Evolutionary conservation across 2,888 invertebrate genomes (phyloP).

Genomic region (Hyles lineata): DNA sequence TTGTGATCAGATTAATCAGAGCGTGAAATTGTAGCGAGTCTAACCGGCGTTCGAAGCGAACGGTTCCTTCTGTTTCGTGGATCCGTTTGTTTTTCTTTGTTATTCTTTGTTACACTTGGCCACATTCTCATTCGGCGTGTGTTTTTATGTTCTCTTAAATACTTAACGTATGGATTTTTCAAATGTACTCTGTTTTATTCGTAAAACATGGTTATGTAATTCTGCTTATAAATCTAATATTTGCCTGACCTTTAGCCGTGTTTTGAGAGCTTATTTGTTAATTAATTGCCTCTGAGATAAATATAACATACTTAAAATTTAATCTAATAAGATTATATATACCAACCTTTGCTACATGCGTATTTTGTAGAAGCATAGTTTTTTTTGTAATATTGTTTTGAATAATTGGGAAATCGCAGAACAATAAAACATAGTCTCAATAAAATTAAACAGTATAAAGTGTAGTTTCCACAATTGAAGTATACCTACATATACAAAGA

Average conservation of each 20-base stretch:
- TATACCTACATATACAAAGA: too few relatives aligned
- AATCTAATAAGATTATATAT: conserved; percentile 14
- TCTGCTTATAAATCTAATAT: neutral
- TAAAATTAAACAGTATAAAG: too few relatives aligned
- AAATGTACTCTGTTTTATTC: conserved; percentile 14
- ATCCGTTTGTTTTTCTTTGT: conserved; percentile 19
- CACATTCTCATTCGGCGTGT: conserved; percentile 13
- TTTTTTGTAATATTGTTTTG: too few relatives aligned
- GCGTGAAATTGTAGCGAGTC: conserved; percentile 22
- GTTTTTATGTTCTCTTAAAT: conserved; percentile 20
- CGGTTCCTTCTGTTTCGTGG: conserved; percentile 13
- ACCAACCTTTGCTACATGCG: neutral
- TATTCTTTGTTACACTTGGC: conserved; percentile 23
- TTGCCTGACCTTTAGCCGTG: conserved; percentile 11
- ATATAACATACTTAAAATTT: neutral
- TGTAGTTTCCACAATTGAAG: too few relatives aligned
- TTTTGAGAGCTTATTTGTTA: conserved; percentile 1
- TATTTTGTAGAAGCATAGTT: too few relatives aligned
- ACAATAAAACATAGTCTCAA: too few relatives aligned
- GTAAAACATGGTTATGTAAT: neutral
- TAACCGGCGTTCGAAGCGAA: conserved; percentile 12
- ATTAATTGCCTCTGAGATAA: neutral
- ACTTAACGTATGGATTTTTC: conserved; percentile 12
- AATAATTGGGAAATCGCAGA: too few relatives aligned
- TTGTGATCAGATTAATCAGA: conserved; percentile 26